Evolutionary conservation across 2,888 invertebrate genomes (phyloP).

Genomic region (Lasioglossum pauxillum): DNA sequence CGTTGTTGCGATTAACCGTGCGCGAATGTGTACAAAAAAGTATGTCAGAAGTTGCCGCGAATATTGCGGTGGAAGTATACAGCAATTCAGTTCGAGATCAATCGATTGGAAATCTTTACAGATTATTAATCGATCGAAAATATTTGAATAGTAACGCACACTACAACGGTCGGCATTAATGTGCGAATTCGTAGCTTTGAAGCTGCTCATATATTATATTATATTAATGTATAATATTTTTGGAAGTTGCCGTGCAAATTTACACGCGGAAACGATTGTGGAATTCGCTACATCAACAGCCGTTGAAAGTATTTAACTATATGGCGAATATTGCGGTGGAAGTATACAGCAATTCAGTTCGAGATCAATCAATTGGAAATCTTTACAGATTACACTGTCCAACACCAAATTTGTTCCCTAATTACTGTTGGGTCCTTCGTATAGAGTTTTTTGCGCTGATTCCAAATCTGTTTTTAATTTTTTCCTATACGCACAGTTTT

Average conservation of each 20-base stretch:
- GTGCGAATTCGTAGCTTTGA: background rate
- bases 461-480: too few relatives aligned
- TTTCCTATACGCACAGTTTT: too few relatives aligned
- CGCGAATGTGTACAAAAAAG: background rate
- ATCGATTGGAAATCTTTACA: background rate
- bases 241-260: background rate
- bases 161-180: background rate
- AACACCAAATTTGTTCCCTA: too few relatives aligned
- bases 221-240: background rate
- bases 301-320: background rate
- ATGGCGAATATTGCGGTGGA: too few relatives aligned
- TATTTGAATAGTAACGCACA: background rate
- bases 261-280: background rate
- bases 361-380: too few relatives aligned
- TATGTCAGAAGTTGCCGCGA: background rate
- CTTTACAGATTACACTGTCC: too few relatives aligned
- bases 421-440: too few relatives aligned
- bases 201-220: background rate
- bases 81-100: background rate
- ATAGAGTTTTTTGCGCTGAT: too few relatives aligned
- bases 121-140: too few relatives aligned
- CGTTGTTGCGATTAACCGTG: background rate
- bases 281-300: background rate
- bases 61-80: background rate
- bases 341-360: too few relatives aligned